Evolutionary conservation across 2,113 vertebrate species (phyloP).

Genomic region (Polypterus bichir): DNA sequence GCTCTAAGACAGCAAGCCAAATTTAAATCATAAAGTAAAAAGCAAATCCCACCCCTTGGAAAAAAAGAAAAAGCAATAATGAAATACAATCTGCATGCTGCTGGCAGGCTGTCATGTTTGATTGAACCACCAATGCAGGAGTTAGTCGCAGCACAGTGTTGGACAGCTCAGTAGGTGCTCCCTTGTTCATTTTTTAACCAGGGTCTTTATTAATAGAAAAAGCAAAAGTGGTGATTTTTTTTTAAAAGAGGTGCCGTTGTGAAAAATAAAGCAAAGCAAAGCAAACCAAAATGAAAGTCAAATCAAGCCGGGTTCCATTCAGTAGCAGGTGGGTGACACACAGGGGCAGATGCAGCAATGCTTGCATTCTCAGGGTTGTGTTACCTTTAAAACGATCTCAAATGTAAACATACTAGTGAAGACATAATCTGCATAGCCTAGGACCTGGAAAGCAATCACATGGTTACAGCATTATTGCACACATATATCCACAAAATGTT

Average conservation of each 20-base stretch:
- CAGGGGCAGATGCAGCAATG: constrained; percentile 68
- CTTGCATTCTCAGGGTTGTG: constrained; percentile 57
- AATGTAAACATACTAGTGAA: constrained; percentile 99
- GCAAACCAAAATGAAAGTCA: constrained; percentile 46
- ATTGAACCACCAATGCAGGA: no score
- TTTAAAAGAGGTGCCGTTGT: constrained; percentile 60
- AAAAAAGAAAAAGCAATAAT: no score
- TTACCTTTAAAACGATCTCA: constrained; percentile 98
- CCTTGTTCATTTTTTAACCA: no score
- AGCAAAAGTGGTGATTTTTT: no score
- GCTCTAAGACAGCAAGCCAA: no score
- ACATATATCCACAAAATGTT: constrained; percentile 42
- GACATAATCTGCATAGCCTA: constrained; percentile 99
- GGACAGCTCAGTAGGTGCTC: no score
- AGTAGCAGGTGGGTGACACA: constrained; percentile 71
- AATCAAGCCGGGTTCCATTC: constrained; percentile 68
- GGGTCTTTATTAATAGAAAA: no score
- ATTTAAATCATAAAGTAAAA: no score
- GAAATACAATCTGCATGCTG: no score
- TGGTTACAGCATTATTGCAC: constrained; percentile 70
- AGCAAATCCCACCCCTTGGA: no score
- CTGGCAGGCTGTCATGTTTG: no score
- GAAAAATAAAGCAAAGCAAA: constrained; percentile 47
- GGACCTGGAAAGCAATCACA: constrained; percentile 92
- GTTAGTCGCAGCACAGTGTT: no score